Base-by-base conservation (phyloP, 2,797 vertebrate species). In the Halcyon badia region DNA sequence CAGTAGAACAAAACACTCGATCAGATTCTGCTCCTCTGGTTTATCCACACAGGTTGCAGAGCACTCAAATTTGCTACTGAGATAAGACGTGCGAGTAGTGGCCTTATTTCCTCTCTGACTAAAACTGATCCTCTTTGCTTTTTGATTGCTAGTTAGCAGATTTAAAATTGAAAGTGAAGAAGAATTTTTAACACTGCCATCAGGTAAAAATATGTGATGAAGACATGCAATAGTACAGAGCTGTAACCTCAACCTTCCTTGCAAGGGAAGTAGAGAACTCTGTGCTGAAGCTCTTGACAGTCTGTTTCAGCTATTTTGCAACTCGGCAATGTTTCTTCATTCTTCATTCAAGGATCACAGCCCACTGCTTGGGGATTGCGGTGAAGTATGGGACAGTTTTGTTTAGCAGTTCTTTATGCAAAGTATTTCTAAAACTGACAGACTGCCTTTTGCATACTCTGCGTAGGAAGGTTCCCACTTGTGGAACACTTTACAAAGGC, bases 231-330 rank as follows among this genome's bases (percentile, higher is more conserved):
- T 16, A 70, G 28, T 1, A 0, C 71, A 49, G 51, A 83, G 25
- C 28, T 37, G 39, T 48, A 90, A 84, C 73, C 58, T 89, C 79
- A 80, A 11, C 30, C 57, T 75, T 71, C 60, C 68, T 75, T 41
- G 60, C 48, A 81, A 78, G 26, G 37, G 57, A 81, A 78, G 26
- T 33, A 61, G 64, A 82, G 28, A 89, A 52, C 75, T 77, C 56
- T 80, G 85, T 89, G 46, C 58, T 80, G 56, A 89, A 83, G 8
- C 5, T 41, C 28, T 89, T 91, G 51, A 64, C 20, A 31, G 85
- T 90, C 64, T 76, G 4, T 94, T 80, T 83, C 69, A 85, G 60
- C 57, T 92, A 80, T 85, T 96, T 90, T 91, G 48, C 78, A 94
- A 33, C 30, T 80, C 56, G 13, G 56, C 51, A 9, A 7, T 15